phyloP scores from a whole-genome alignment of 2,888 invertebrate species.

The Eustalomyia histrio region DNA sequence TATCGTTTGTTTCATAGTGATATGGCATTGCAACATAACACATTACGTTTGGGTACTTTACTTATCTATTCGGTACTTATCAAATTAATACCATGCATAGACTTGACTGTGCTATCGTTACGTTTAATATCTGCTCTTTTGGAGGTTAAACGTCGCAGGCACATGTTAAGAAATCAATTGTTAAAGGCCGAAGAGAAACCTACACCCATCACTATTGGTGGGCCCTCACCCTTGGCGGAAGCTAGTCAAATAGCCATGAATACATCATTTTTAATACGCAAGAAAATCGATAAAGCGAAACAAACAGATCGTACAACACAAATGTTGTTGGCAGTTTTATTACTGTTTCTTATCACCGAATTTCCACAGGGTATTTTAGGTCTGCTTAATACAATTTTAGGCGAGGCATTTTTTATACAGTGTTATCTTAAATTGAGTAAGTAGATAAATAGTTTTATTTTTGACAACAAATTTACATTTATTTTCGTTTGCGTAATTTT shows the following conservation, averaged over 20 bases:
- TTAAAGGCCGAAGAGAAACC: constrained; percentile 57
- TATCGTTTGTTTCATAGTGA: constrained; percentile 86
- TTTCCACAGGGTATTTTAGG: constrained; percentile 92
- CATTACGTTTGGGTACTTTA: constrained; percentile 87
- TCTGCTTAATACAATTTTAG: constrained; percentile 87
- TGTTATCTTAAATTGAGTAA: constrained; percentile 91
- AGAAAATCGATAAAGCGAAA: constrained; percentile 80
- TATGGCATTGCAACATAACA: constrained; percentile 82
- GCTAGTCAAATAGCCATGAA: constrained; percentile 68
- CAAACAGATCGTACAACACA: constrained; percentile 91
- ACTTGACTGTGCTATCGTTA: constrained; percentile 89
- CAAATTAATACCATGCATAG: constrained; percentile 93
- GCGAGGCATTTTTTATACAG: constrained; percentile 86
- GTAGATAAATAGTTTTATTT: constrained; percentile 72
- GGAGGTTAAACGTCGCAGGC: constrained; percentile 87
- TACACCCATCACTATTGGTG: constrained; percentile 69
- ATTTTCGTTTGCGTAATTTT: too few relatives aligned
- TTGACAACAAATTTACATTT: too few relatives aligned
- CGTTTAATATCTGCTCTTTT: constrained; percentile 88
- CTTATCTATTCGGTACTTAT: constrained; percentile 96
- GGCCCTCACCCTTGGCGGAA: constrained; percentile 69
- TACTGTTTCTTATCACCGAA: constrained; percentile 93
- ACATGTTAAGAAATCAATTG: constrained; percentile 81
- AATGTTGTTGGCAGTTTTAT: constrained; percentile 91
- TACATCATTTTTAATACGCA: constrained; percentile 70